Percentiles rank a stretch among this genome's conserved stretches.
phyloP scores from a whole-genome alignment of 2,113 vertebrate species.

The Tylochromis polylepis region DNA sequence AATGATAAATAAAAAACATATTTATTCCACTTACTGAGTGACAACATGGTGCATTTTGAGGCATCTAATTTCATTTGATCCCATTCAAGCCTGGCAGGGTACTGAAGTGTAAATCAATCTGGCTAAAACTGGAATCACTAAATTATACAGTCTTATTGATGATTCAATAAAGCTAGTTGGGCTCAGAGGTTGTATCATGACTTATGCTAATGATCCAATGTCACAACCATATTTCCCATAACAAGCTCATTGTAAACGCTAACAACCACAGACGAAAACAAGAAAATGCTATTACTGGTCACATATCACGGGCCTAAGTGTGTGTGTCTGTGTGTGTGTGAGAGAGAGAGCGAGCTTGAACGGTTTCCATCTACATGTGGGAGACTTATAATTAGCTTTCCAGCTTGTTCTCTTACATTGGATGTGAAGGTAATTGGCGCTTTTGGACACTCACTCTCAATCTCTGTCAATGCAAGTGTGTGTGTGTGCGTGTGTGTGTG shows the following conservation, averaged over 20 bases:
- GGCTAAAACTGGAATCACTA: constrained; percentile 47
- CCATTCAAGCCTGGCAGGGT: constrained; percentile 29
- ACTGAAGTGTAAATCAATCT: constrained; percentile 58
- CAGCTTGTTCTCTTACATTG: constrained; percentile 56
- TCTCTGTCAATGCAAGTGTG: constrained; percentile 45
- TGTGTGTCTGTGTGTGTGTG: background rate
- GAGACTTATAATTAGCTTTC: constrained; percentile 59
- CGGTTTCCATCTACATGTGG: constrained; percentile 29
- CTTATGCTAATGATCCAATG: constrained; percentile 47
- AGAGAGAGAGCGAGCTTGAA: background rate
- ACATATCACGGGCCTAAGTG: background rate
- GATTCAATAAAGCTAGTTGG: constrained; percentile 49
- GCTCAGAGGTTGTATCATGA: constrained; percentile 38
- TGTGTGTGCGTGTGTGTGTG: constrained; percentile 9
- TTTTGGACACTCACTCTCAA: constrained; percentile 58
- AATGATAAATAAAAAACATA: constrained; percentile 50
- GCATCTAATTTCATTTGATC: constrained; percentile 50
- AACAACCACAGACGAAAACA: constrained; percentile 23
- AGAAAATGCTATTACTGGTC: constrained; percentile 8
- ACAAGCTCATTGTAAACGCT: constrained; percentile 25
- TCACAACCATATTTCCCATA: constrained; percentile 20
- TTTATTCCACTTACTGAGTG: constrained; percentile 54
- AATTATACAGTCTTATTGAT: constrained; percentile 59
- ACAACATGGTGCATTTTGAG: constrained; percentile 36
- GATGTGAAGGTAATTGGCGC: constrained; percentile 63